Base-by-base conservation (phyloP, 2,113 vertebrate genomes). In the Mesembrinibis cayennensis region DNA sequence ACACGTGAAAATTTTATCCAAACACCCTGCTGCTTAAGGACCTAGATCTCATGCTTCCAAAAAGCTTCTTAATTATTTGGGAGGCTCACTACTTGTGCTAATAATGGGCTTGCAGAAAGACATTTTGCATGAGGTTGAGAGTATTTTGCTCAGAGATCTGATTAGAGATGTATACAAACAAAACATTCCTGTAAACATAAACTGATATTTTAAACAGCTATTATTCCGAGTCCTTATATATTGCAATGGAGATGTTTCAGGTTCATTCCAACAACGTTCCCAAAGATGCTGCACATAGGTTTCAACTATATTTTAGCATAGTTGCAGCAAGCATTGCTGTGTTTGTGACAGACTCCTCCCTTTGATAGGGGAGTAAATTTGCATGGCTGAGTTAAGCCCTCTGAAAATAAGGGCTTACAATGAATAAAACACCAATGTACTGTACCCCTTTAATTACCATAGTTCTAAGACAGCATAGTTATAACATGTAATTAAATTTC, bases 401-500 rank as follows among this genome's bases (percentile, higher is more conserved):
- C 82, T 87, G 86, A 95, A 97, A 97, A 95, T 82, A 93, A 94
- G 90, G 72, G 70, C 59, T 87, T 92, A 73, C 86, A 83, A 93
- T 87, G 93, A 95, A 96, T 95, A 90, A 96, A 95, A 50, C 93
- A 80, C 92, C 87, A 88, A 69, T 74, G 74, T 85, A 82, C 95
- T 94, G 86, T 93, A 89, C 89, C 90, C 79, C 91, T 82, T 96
- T 96, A 98, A 92, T 97, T 94, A 91, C 82, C 45, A 17, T 50
- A 91, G 92, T 97, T 97, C 92, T 96, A 96, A 97, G 93, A 59
- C 88, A 90, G 85, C 92, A 76, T 79, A 91, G 93, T 96, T 97
- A 89, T 94, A 96, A 97, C 96, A 94, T 96, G 95, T 97, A 97
- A 97, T 97, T 98, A 97, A 97, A 97, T 97, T 97, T 95, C 91